Evolutionary conservation across 2,113 vertebrate genomes (phyloP).

Genomic region (Pterocles gutturalis): DNA sequence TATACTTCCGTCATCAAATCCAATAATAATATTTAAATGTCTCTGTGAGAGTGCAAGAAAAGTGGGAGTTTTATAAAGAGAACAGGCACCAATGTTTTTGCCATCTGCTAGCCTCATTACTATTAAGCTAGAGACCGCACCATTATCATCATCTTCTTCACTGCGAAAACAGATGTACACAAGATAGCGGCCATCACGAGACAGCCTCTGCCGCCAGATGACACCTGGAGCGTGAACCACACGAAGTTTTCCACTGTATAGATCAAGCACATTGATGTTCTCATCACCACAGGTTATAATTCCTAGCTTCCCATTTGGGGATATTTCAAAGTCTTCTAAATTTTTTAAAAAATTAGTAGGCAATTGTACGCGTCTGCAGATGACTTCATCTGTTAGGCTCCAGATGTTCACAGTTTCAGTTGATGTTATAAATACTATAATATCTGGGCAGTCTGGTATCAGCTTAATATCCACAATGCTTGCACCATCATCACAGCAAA

Average conservation of each 20-base stretch:
- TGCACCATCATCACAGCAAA: conserved; percentile 93
- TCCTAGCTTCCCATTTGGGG: conserved; percentile 95
- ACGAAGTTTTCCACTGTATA: conserved; percentile 93
- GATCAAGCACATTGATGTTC: conserved; percentile 94
- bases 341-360: conserved; percentile 93
- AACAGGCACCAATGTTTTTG: conserved; percentile 97
- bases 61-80: conserved; percentile 96
- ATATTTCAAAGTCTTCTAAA: conserved; percentile 96
- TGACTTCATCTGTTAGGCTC: conserved; percentile 95
- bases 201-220: conserved; percentile 94
- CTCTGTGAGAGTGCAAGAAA: conserved; percentile 93
- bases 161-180: conserved; percentile 94
- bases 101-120: conserved; percentile 98
- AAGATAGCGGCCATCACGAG: conserved; percentile 95
- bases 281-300: conserved; percentile 96
- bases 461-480: conserved; percentile 93
- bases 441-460: conserved; percentile 96
- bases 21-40: conserved; percentile 95
- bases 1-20: conserved; percentile 97
- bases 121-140: conserved; percentile 90
- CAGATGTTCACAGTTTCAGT: conserved; percentile 94
- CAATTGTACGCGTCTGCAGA: conserved; percentile 92
- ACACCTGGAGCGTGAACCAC: conserved; percentile 91
- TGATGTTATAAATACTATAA: conserved; percentile 93
- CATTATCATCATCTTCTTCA: conserved; percentile 93